Evolutionary conservation across 2,888 invertebrate genomes (phyloP), one percentile per base, ranked within the genome.

Genomic region (Ommatoiulus sabulosus): DNA sequence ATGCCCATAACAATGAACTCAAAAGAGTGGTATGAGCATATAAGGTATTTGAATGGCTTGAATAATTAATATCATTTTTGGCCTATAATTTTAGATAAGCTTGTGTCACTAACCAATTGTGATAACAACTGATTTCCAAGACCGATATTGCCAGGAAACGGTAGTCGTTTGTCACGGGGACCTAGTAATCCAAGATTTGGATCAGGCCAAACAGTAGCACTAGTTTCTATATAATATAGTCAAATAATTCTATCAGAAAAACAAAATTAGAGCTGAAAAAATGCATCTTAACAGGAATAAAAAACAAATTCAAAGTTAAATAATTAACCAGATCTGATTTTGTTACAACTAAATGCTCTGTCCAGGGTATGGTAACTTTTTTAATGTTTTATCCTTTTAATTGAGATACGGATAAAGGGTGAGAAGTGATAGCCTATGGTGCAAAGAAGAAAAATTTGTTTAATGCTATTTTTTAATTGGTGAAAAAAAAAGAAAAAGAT

Each of bases 161-260:
- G 95, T 91, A 96, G 95, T 52, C 96, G 94, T 91, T 95, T 95
- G 44, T 95, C 95, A 88, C 93, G 93, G 0, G 94, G 94, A 15
- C 95, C 94, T 24, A 96, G 92, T 44, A 95, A 92, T 91, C 96
- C 96, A 94, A 95, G 95, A 91, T 95, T 95, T 6, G 95, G 94
- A 91, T 91, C 90, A 43, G 91, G 91, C 91, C 91, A 91, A n/a
- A 90, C 85, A 72, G 89, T 88, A 35, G 88, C 10, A 6, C n/a
- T 72, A 8, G 7, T 46, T 17, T n/a, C 88, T 88, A 72, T 35
- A n/a, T 20, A 87, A 35, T 35, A 35, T 35, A 35, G 35, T 35
- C 35, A 35, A 35, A 35, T 35, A 35, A 35, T 35, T 35, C 35
- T 35, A 35, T 35, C 35, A 35, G 35, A 35, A 35, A 35, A 35